Evolutionary conservation across 1,140 invertebrate genomes (phyloP), one percentile per base, ranked within the genome.

Genomic region (Zophobas morio): DNA sequence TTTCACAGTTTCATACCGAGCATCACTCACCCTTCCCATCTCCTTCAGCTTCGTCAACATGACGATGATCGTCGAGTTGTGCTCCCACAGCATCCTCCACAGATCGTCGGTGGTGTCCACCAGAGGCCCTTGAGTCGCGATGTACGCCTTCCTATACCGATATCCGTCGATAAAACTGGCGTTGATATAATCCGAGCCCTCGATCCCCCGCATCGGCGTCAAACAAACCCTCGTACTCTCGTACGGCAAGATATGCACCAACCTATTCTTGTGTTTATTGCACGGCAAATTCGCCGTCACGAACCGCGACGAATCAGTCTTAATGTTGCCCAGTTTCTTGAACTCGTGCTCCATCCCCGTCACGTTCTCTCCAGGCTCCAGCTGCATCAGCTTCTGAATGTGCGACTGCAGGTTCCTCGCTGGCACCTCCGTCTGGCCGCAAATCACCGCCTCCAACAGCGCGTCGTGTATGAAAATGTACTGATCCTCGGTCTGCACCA

Each of bases 81-180:
- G 97, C 86, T 99, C 98, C 98, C 98, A 99, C n/a, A 99, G 88
- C 98, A 99, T 99, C 78, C 98, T 90, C 99, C 99, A 99, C 83
- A 99, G 98, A 85, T 99, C 98, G 81, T 99, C 97, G 0, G 96
- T 96, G 0, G 99, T 99, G 81, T 99, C 96, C 35, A 92, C 92
- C 8, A 99, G 87, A 0, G 99, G 98, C 5, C 98, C 98, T 88
- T 99, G 99, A 2, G 98, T 99, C 0, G 98, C 98, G 77, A 99
- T 98, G 84, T 99, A 99, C 1, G 97, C 97, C 75, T 92, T 94
- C 33, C 96, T 91, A 87, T 97, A 97, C 46, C 85, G 90, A 86
- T 96, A 97, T 0, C 95, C 98, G 87, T 99, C 99, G 74, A 99
- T 96, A 84, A 99, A 96, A 84, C 96, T 98, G 35, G 98, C 99